These are phyloP conservation scores for Brassicogethes aeneus DNA, from an alignment of 2,888 invertebrate genomes.

Conservation along the genomic window DNA sequence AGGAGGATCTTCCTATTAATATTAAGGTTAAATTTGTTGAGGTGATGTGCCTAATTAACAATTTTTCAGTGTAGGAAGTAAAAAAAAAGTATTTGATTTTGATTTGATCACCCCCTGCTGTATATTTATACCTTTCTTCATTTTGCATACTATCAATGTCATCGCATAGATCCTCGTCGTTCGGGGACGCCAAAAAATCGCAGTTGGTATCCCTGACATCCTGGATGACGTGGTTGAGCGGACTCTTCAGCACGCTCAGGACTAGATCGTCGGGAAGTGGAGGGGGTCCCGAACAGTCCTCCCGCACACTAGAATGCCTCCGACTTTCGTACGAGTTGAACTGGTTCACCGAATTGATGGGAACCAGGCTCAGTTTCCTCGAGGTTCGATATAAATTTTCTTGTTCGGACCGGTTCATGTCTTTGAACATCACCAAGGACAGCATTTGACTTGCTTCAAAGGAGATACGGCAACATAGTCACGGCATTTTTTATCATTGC, in stretches of 20 bases:
- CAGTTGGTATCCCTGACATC: constrained; percentile 18
- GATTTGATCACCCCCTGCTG: too few relatives aligned
- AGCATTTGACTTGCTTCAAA: constrained; percentile 41
- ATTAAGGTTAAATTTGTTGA: too few relatives aligned
- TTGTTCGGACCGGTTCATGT: constrained; percentile 57
- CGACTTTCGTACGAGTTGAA: constrained; percentile 19
- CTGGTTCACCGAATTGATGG: constrained; percentile 16
- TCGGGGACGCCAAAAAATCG: constrained; percentile 19
- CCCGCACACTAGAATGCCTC: constrained; percentile 11
- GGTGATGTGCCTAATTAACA: too few relatives aligned
- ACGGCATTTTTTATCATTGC: constrained; percentile 6
- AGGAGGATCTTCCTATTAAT: too few relatives aligned
- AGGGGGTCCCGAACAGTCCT: constrained; percentile 7
- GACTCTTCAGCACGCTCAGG: constrained; percentile 52
- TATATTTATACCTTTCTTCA: constrained; percentile 32
- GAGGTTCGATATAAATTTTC: constrained; percentile 54
- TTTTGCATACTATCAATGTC: constrained; percentile 22
- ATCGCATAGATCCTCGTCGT: constrained; percentile 23
- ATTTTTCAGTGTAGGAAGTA: too few relatives aligned
- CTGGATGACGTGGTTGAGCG: constrained; percentile 38
- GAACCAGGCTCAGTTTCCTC: constrained; percentile 46
- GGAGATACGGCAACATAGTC: too few relatives aligned
- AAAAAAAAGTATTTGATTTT: too few relatives aligned
- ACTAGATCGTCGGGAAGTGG: constrained; percentile 44
- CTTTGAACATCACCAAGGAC: constrained; percentile 41